Evolutionary conservation across 2,113 vertebrate species (phyloP), one percentile per base, ranked within the genome.

Genomic region (Serinus canaria): DNA sequence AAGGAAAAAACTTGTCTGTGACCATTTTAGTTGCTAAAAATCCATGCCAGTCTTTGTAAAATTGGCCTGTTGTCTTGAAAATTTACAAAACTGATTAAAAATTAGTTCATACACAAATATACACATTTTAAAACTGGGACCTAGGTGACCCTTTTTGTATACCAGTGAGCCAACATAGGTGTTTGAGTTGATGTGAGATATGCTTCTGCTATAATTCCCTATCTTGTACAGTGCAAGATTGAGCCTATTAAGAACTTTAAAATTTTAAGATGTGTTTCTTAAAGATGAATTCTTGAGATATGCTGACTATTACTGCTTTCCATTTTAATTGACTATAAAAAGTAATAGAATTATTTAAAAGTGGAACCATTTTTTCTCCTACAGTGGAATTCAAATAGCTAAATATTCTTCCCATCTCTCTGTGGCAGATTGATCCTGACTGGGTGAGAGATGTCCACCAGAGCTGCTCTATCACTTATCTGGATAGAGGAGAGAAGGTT

Each of bases 241-340:
- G 35, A 87, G 24, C 8, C 81, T 33, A 59, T 75, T 64, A 83
- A 84, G 52, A 81, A 55, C 22, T 47, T 50, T 55, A 77, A 83
- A 70, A 84, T 44, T 44, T 82, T 49, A 66, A 35, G 10, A 55
- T 94, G 33, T 20, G 17, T 72, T 91, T 78, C 37, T 63, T 68
- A 43, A 41, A 82, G 49, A 83, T 67, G 27, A 84, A 52, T 89
- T 89, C 52, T 74, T 89, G 33, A 84, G 43, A 74, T 50, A 59
- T 28, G 50, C 28, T 89, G 55, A 50, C 56, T 84, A 47, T 84
- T 75, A 72, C 23, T 58, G 21, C 15, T 43, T 87, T 84, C 33
- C 19, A 56, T 68, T 93, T 88, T 90, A 92, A 88, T 73, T 93
- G 44, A 13, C 52, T 68, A 60, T 92, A 75, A 92, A 94, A 91